Evolutionary conservation across 2,797 vertebrate species (phyloP).

Genomic region (Sebastes aleutianus): DNA sequence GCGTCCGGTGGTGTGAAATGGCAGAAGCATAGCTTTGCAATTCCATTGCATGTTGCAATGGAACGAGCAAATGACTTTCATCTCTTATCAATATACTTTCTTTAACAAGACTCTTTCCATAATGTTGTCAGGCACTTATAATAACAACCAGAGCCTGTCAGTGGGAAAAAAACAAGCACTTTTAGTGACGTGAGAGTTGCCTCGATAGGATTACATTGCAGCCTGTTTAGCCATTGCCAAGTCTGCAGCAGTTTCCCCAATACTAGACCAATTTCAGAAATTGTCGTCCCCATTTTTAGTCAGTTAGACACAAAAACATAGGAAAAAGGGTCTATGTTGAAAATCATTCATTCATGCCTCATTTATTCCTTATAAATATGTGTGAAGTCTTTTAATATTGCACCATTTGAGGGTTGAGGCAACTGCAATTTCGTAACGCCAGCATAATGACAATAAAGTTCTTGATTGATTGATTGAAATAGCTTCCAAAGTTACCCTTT

Average conservation of each 20-base stretch:
- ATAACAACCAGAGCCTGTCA: neutral
- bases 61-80: too few relatives aligned
- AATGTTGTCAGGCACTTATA: neutral
- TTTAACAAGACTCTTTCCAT: too few relatives aligned
- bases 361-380: neutral
- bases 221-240: neutral
- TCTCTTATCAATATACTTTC: too few relatives aligned
- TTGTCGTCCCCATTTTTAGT: neutral
- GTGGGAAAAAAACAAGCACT: neutral
- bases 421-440: fast-evolving
- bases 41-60: neutral
- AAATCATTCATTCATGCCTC: neutral
- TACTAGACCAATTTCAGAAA: neutral
- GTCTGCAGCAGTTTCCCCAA: neutral
- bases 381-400: neutral
- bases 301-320: neutral
- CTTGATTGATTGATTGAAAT: neutral
- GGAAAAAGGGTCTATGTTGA: neutral
- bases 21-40: neutral
- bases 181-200: neutral
- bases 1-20: too few relatives aligned
- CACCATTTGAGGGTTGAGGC: neutral
- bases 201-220: neutral
- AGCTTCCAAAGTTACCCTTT: neutral
- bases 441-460: neutral